A percentile compares a stretch with the other conserved stretches of the same genome.
These are phyloP conservation scores for Xyrichtys novacula DNA, from an alignment of 2,797 vertebrate species.

Conservation along the genomic window DNA sequence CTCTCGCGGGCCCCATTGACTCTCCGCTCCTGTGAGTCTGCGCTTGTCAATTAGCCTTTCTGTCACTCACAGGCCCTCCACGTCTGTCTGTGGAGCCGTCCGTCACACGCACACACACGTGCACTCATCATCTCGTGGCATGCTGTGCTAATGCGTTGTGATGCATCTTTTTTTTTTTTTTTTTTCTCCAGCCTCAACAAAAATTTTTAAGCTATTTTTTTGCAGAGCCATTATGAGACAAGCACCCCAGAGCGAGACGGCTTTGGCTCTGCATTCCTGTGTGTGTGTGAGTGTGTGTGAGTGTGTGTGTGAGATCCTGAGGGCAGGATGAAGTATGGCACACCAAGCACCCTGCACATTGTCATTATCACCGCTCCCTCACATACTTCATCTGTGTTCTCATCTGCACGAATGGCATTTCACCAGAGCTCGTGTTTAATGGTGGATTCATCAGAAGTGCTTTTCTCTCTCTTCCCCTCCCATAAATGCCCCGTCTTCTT, in stretches of 20 bases:
- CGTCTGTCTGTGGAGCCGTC: constrained; percentile 73
- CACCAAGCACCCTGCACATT: constrained; percentile 34
- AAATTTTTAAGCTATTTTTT: constrained; percentile 45
- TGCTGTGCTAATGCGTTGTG: constrained; percentile 71
- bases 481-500: not conserved
- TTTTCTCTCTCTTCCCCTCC: not conserved
- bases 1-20: constrained; percentile 87
- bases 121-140: constrained; percentile 70
- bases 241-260: constrained; percentile 43
- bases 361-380: constrained; percentile 41
- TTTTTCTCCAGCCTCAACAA: constrained; percentile 13
- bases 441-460: constrained; percentile 13
- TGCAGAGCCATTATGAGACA: constrained; percentile 60
- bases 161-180: constrained; percentile 47
- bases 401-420: constrained; percentile 43
- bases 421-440: constrained; percentile 24
- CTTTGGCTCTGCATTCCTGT: constrained; percentile 40
- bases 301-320: constrained; percentile 33
- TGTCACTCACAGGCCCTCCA: constrained; percentile 80
- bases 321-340: constrained; percentile 39
- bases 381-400: constrained; percentile 42
- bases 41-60: constrained; percentile 84
- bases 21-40: constrained; percentile 89
- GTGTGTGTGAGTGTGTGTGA: not conserved
- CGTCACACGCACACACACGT: constrained; percentile 60